Conservation (phyloP, 1,140 invertebrate species). For the Prorops nasuta region DNA sequence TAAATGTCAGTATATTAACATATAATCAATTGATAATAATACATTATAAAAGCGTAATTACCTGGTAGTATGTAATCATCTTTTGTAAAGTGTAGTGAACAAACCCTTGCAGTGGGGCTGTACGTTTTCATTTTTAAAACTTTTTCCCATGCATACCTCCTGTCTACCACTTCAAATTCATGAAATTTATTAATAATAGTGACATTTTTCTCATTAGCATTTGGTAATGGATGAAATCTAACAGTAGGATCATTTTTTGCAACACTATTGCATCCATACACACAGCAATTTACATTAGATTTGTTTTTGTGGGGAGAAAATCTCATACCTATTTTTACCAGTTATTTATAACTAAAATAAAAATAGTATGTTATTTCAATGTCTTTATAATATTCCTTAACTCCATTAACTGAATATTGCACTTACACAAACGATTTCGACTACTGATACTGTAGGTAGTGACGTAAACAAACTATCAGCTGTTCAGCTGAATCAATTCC, state of each 20-base stretch:
- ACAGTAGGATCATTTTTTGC: neutral
- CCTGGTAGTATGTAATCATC: too few species aligned
- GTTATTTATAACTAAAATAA: neutral
- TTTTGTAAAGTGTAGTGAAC: neutral
- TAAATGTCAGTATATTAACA: too few species aligned
- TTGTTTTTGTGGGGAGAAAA: neutral
- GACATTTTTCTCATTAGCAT: neutral
- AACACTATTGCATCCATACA: neutral
- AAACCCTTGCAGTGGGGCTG: neutral
- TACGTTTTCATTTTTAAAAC: neutral
- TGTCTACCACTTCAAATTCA: neutral
- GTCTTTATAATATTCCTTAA: neutral
- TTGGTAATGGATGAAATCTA: neutral
- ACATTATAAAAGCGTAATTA: too few species aligned
- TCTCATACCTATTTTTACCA: neutral
- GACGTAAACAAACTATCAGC: too few species aligned
- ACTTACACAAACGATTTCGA: too few species aligned
- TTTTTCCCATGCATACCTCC: neutral
- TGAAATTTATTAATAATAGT: neutral
- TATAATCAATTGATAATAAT: too few species aligned
- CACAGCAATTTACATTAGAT: neutral
- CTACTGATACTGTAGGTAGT: too few species aligned
- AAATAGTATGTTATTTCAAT: neutral
- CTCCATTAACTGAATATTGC: too few species aligned
- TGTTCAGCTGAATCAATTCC: too few species aligned